Percentiles rank a stretch among this genome's conserved stretches.
Evolutionary conservation across 1,140 invertebrate genomes (phyloP).

Genomic region (Trachymyrmex septentrionalis): DNA sequence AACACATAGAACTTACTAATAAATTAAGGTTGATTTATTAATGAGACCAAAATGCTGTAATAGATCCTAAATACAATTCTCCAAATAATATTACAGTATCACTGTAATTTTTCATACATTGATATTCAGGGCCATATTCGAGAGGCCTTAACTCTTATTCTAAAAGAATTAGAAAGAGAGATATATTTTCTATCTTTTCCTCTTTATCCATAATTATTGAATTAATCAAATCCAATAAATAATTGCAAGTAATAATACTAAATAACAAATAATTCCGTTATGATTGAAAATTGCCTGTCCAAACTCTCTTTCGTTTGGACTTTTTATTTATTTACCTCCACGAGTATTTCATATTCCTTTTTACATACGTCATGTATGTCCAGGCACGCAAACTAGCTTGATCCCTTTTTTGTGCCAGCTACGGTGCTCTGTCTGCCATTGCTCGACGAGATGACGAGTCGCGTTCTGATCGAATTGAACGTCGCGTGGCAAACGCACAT

Average conservation of each 20-base stretch:
- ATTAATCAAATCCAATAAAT: too few relatives aligned
- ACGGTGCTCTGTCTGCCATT: slow-evolving; percentile 84
- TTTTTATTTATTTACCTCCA: neutral
- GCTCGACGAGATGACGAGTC: slow-evolving; percentile 80
- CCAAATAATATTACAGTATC: neutral
- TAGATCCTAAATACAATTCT: neutral
- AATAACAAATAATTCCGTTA: too few relatives aligned
- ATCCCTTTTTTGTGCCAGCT: slow-evolving; percentile 32
- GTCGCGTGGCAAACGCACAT: slow-evolving; percentile 76
- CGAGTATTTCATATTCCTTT: neutral
- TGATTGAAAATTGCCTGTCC: too few relatives aligned
- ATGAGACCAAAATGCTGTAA: neutral
- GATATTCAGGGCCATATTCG: too few relatives aligned
- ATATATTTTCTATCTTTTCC: too few relatives aligned
- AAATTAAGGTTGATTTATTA: slow-evolving; percentile 38
- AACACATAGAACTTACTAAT: slow-evolving; percentile 15
- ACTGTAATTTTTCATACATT: neutral
- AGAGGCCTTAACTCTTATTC: neutral
- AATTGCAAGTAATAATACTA: too few relatives aligned
- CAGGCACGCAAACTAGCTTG: neutral
- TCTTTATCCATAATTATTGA: too few relatives aligned
- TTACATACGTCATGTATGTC: neutral
- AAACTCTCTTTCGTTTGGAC: too few relatives aligned
- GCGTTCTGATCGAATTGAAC: slow-evolving; percentile 82
- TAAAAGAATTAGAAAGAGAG: neutral